These are phyloP conservation scores for Phodopus roborovskii DNA, from an alignment of 2,113 vertebrate genomes.

Conservation along the genomic window DNA sequence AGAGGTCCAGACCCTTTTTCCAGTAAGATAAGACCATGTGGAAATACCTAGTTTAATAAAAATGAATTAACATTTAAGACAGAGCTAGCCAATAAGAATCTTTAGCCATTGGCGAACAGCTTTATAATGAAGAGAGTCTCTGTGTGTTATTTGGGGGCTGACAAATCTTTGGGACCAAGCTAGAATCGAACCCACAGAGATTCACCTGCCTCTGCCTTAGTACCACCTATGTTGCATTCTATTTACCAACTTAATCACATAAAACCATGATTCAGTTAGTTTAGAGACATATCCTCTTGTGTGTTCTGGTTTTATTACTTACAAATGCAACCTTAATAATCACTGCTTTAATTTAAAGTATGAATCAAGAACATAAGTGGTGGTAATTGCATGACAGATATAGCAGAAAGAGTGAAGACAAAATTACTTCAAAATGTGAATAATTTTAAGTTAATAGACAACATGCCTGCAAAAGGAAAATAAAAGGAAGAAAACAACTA, in stretches of 20 bases:
- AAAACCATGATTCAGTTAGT: not conserved
- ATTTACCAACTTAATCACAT: not conserved
- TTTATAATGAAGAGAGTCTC: too few relatives aligned
- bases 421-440: not conserved
- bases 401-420: accelerated
- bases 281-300: not conserved
- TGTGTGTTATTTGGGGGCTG: too few relatives aligned
- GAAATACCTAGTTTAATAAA: too few relatives aligned
- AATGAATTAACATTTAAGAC: too few relatives aligned
- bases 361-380: not conserved
- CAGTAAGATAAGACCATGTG: too few relatives aligned
- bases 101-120: too few relatives aligned
- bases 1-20: too few relatives aligned
- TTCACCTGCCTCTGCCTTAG: too few relatives aligned
- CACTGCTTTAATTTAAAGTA: not conserved
- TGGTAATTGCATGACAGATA: not conserved
- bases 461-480: not conserved
- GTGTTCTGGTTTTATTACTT: not conserved
- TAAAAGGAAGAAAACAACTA: not conserved
- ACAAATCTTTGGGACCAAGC: too few relatives aligned
- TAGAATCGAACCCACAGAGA: too few relatives aligned
- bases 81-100: too few relatives aligned
- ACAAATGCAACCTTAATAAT: not conserved
- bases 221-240: too few relatives aligned
- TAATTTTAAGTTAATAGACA: not conserved